phyloP scores from a whole-genome alignment of 2,113 vertebrate genomes.

The Urocynchramus pylzowi region DNA sequence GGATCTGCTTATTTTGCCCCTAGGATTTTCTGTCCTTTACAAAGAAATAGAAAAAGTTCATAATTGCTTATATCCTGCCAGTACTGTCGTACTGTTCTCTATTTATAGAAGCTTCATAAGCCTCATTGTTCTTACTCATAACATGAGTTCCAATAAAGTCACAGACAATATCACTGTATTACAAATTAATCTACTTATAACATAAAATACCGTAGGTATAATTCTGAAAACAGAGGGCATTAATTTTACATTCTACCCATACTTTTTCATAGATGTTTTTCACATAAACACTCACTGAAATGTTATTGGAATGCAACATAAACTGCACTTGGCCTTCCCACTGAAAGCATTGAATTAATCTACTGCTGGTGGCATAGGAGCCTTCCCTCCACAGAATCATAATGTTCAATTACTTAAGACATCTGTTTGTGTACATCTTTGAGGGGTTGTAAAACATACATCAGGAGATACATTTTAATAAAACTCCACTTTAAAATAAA shows the following conservation, averaged over 20 bases:
- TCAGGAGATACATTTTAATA: background rate
- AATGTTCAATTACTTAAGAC: background rate
- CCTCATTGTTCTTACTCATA: background rate
- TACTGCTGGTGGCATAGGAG: background rate
- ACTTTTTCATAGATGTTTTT: background rate
- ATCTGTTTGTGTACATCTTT: background rate
- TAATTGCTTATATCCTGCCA: background rate
- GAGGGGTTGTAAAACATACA: background rate
- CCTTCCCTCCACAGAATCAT: background rate
- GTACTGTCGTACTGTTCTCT: background rate
- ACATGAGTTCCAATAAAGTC: background rate
- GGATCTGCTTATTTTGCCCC: background rate
- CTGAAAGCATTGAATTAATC: background rate
- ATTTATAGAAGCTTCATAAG: background rate
- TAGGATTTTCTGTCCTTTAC: background rate
- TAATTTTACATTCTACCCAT: background rate
- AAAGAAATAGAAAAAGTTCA: background rate
- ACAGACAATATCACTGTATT: background rate
- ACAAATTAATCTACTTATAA: background rate
- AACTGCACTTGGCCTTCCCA: background rate
- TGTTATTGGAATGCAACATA: background rate
- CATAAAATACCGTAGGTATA: background rate
- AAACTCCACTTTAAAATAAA: background rate
- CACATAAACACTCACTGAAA: background rate
- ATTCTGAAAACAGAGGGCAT: background rate